Conservation (phyloP, 2,888 invertebrate genomes). For the Ischnura elegans region DNA sequence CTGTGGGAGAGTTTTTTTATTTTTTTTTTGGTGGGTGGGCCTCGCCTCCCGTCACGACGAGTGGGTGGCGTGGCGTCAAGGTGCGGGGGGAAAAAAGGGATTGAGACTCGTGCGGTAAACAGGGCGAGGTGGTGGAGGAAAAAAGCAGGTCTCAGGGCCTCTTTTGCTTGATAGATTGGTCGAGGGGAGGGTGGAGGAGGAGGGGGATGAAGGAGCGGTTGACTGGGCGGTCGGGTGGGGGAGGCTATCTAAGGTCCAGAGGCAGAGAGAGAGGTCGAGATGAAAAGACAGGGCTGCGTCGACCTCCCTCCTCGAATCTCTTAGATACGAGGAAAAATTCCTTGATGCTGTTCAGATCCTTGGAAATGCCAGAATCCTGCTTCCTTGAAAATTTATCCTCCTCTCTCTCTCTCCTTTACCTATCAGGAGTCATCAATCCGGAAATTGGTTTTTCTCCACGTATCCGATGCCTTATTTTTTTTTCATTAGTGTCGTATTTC, state of each 20-base stretch:
- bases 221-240: neutral
- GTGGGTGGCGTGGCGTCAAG: neutral
- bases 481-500: too few species aligned
- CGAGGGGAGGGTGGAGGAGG: neutral
- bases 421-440: too few species aligned
- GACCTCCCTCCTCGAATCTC: neutral
- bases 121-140: neutral
- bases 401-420: too few species aligned
- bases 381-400: too few species aligned
- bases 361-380: too few species aligned
- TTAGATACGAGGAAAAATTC: too few species aligned
- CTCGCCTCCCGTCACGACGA: neutral
- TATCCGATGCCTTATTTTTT: too few species aligned
- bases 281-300: neutral
- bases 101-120: constrained; percentile 26
- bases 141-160: neutral
- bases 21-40: neutral
- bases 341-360: too few species aligned
- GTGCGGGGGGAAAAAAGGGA: neutral
- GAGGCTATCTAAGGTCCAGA: neutral
- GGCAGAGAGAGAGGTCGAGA: neutral
- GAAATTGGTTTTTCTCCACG: too few species aligned
- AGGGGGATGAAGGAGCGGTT: neutral
- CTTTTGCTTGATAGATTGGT: constrained; percentile 38
- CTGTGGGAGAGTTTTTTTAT: constrained; percentile 8